Conservation (phyloP, 2,888 invertebrate species). For the Cosmia trapezina region DNA sequence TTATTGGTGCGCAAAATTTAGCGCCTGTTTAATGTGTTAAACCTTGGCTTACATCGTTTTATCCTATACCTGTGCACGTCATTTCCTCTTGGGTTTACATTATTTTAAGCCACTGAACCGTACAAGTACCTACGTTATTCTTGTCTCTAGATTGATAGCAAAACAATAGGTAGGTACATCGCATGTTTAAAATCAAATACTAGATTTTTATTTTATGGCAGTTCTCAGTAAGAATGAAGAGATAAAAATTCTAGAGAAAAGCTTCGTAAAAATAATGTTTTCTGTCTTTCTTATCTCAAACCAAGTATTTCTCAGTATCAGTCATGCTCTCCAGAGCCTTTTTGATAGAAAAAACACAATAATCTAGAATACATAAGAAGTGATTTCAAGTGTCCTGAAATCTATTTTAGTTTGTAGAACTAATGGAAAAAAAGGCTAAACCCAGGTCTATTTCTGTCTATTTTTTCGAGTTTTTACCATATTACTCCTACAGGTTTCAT, state of each 20-base stretch:
- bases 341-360: too few species aligned
- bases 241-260: too few species aligned
- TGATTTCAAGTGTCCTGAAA: too few species aligned
- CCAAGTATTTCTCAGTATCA: background rate
- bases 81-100: background rate
- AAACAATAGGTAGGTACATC: background rate
- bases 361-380: too few species aligned
- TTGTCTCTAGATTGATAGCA: background rate
- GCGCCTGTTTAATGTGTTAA: slow-evolving; percentile 29
- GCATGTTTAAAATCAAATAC: background rate
- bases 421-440: too few species aligned
- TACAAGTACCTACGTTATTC: background rate
- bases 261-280: background rate
- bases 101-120: background rate
- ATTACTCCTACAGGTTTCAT: too few species aligned
- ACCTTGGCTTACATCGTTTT: slow-evolving; percentile 10
- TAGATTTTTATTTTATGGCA: background rate
- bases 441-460: too few species aligned
- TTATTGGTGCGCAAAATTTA: slow-evolving; percentile 26
- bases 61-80: background rate
- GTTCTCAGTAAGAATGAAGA: background rate
- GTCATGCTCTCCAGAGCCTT: too few species aligned
- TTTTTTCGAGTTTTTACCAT: too few species aligned
- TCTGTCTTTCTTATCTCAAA: background rate
- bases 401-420: too few species aligned